Conservation (phyloP, 1,140 invertebrate species). For the Diabrotica virgifera region DNA sequence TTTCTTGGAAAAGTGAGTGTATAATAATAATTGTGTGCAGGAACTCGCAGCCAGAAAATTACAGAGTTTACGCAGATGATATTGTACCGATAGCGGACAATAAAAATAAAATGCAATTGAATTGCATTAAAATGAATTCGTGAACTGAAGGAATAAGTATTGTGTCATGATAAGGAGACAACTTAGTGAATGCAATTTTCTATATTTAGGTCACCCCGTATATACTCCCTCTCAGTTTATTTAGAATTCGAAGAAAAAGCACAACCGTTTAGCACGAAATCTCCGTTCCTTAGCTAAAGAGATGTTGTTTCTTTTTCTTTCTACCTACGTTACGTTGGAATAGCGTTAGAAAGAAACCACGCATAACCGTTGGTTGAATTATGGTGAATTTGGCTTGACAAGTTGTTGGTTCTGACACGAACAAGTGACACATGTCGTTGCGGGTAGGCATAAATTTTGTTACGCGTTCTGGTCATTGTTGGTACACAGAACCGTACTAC, state of each 20-base stretch:
- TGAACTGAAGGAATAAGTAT: too few relatives aligned
- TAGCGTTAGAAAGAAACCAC: slow-evolving; percentile 5
- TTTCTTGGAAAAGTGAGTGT: too few relatives aligned
- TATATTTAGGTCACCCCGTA: background rate
- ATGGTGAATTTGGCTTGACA: slow-evolving; percentile 27
- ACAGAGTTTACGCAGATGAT: too few relatives aligned
- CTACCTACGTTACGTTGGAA: background rate
- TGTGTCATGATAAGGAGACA: too few relatives aligned
- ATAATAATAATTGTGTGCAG: too few relatives aligned
- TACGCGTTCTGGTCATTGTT: background rate
- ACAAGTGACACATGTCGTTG: slow-evolving; percentile 38
- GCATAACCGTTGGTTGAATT: slow-evolving; percentile 3
- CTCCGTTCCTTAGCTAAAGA: too few relatives aligned
- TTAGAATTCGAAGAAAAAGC: background rate
- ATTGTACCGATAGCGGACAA: too few relatives aligned
- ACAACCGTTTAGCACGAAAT: slow-evolving; percentile 2
- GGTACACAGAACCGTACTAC: background rate
- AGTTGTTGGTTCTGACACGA: slow-evolving; percentile 35
- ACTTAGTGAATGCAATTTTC: too few relatives aligned
- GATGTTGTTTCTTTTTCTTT: slow-evolving; percentile 1
- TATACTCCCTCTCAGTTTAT: background rate
- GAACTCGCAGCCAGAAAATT: too few relatives aligned
- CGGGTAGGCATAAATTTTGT: slow-evolving; percentile 31
- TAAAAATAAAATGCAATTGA: too few relatives aligned
- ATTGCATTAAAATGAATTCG: too few relatives aligned